Percentiles rank a stretch among this genome's conserved stretches.
Conservation (phyloP, 2,888 invertebrate species). For the Cetonia aurata region DNA sequence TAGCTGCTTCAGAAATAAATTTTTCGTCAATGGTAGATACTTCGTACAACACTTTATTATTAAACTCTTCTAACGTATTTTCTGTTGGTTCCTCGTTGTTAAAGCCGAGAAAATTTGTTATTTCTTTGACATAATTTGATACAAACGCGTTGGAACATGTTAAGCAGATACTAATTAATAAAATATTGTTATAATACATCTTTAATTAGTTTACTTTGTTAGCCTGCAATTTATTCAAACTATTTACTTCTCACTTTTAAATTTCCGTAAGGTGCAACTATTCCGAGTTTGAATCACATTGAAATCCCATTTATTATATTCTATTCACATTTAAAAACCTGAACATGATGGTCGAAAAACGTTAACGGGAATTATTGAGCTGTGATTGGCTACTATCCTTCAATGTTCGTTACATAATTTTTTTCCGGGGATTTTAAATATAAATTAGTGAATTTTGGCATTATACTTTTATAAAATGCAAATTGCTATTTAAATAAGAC, state of each 20-base stretch:
- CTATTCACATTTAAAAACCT: no score
- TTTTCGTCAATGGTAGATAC: constrained; percentile 71
- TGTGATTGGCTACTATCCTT: no score
- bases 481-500: no score
- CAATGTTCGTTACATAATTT: no score
- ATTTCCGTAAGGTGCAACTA: no score
- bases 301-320: no score
- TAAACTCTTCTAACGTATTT: constrained; percentile 51
- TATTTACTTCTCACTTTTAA: neutral
- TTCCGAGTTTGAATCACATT: no score
- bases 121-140: constrained; percentile 36
- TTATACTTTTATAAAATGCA: no score
- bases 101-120: constrained; percentile 55
- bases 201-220: neutral
- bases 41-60: constrained; percentile 68
- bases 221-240: neutral
- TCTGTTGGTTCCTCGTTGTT: constrained; percentile 47
- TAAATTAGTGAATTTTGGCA: no score
- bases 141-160: constrained; percentile 34
- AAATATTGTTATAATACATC: neutral
- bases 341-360: no score
- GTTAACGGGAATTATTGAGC: no score
- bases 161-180: constrained; percentile 18
- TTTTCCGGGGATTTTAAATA: no score
- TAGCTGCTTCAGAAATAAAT: constrained; percentile 73